A percentile compares a stretch with the other conserved stretches of the same genome.
phyloP scores from a whole-genome alignment of 2,888 invertebrate genomes.

The Diarsia rubi region DNA sequence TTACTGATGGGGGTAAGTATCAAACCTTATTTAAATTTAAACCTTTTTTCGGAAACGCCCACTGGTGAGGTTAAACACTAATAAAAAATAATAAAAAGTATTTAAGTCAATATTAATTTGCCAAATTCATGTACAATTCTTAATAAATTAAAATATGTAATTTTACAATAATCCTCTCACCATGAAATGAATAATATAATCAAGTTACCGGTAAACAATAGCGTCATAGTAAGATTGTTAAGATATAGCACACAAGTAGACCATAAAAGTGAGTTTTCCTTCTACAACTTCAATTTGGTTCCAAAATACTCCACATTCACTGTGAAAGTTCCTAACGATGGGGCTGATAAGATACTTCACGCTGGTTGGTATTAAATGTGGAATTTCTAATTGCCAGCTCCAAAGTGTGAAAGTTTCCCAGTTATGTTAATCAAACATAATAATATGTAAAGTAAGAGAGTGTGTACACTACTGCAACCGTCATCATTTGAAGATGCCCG shows the following conservation, averaged over 20 bases:
- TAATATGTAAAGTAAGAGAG: no score
- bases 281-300: constrained; percentile 14
- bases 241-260: constrained; percentile 67
- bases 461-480: no score
- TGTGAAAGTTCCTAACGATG: constrained; percentile 62
- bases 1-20: no score
- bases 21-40: not conserved
- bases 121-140: constrained; percentile 33
- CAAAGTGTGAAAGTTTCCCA: not conserved
- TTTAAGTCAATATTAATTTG: constrained; percentile 44
- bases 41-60: not conserved
- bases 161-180: constrained; percentile 59
- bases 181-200: constrained; percentile 80
- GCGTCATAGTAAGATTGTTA: constrained; percentile 66
- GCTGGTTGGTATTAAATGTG: constrained; percentile 70
- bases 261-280: constrained; percentile 73
- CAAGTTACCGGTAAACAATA: constrained; percentile 66
- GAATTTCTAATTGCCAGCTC: constrained; percentile 1
- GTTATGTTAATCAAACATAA: no score
- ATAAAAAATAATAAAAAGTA: constrained; percentile 26
- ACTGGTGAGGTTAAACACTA: constrained; percentile 20
- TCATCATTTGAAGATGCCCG: no score
- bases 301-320: not conserved
- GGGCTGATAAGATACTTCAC: constrained; percentile 68
- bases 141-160: constrained; percentile 48